phyloP scores from a whole-genome alignment of 2,797 vertebrate genomes.

The Crax fasciolata region DNA sequence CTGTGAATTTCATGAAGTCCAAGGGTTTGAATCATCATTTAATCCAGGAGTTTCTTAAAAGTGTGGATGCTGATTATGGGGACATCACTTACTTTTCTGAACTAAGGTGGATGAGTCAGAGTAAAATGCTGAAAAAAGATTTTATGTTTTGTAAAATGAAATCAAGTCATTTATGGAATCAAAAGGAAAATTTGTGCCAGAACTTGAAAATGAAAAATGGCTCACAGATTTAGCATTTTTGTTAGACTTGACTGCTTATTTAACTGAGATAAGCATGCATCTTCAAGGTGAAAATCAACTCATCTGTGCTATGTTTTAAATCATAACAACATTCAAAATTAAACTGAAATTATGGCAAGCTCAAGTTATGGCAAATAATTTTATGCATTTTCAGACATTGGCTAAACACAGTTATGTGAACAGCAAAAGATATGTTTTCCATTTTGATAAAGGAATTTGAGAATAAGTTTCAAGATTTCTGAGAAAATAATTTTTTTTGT shows the following conservation, averaged over 20 bases:
- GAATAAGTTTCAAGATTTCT: background rate
- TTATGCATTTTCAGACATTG: background rate
- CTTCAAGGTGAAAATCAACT: background rate
- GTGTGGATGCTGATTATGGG: no score
- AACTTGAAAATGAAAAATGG: background rate
- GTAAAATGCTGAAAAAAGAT: background rate
- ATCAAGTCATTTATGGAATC: background rate
- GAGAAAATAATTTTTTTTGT: background rate
- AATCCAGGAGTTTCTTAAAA: no score
- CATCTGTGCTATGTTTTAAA: background rate
- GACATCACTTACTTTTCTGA: background rate
- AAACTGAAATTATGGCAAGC: background rate
- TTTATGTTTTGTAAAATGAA: background rate
- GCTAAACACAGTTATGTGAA: background rate
- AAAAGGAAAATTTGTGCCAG: background rate
- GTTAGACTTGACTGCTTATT: background rate
- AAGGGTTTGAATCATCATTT: background rate
- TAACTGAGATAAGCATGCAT: background rate
- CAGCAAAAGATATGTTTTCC: background rate
- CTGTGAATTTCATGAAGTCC: background rate
- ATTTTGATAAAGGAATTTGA: background rate
- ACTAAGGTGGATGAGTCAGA: background rate
- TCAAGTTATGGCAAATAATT: background rate
- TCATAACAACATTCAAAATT: background rate
- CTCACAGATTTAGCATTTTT: background rate